Conservation (phyloP, 2,888 invertebrate species). For the Eucera pruinosa region DNA sequence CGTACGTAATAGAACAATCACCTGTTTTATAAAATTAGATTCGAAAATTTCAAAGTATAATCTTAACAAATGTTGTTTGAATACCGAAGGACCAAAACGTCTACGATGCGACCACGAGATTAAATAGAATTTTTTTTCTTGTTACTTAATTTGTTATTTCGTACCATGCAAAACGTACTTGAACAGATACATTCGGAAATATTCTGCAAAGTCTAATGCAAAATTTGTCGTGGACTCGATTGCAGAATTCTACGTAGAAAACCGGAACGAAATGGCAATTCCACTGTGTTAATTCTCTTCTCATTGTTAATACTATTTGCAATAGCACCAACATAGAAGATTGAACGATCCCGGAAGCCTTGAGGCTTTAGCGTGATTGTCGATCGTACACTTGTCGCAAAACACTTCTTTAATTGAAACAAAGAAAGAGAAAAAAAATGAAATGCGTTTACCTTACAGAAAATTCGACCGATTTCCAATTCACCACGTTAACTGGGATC, state of each 20-base stretch:
- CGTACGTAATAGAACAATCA: not conserved
- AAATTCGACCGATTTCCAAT: slow-evolving; percentile 43
- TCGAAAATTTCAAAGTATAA: no score
- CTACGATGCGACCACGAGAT: not conserved
- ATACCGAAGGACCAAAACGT: no score
- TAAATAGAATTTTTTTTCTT: not conserved
- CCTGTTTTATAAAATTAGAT: no score
- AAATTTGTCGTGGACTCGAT: slow-evolving; percentile 2
- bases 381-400: slow-evolving; percentile 72
- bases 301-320: slow-evolving; percentile 26
- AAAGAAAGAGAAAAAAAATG: not conserved
- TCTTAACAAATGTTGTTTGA: no score
- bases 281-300: slow-evolving; percentile 23
- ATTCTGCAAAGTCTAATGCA: not conserved
- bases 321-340: slow-evolving; percentile 54
- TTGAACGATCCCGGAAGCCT: slow-evolving; percentile 59
- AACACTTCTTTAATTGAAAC: slow-evolving; percentile 16
- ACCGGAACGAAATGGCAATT: slow-evolving; percentile 23
- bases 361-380: slow-evolving; percentile 81
- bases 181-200: not conserved
- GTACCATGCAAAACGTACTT: slow-evolving; percentile 32
- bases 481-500: slow-evolving; percentile 36
- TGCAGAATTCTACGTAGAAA: not conserved
- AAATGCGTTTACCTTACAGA: slow-evolving; percentile 1
- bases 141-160: slow-evolving; percentile 9